phyloP scores from a whole-genome alignment of 2,113 vertebrate genomes.

The Cercopithecus mona region DNA sequence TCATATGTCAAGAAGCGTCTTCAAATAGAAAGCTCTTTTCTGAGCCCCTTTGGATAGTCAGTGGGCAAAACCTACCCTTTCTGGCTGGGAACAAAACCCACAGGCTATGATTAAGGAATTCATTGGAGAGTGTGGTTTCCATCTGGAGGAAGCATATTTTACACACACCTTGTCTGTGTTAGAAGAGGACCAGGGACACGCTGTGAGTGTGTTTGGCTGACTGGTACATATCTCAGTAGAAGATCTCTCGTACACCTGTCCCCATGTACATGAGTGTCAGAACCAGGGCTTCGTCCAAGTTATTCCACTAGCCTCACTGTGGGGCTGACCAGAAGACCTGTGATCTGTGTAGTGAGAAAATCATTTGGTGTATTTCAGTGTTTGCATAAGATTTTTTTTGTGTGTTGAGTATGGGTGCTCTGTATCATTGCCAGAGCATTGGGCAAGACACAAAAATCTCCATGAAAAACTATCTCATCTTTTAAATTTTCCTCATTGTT shows the following conservation, averaged over 20 bases:
- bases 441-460: conserved; percentile 43
- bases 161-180: not conserved
- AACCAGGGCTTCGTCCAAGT: not conserved
- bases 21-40: not conserved
- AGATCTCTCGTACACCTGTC: not conserved
- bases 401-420: not conserved
- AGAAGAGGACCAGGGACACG: not conserved
- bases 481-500: conserved; percentile 51
- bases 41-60: not conserved
- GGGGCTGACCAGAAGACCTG: not conserved
- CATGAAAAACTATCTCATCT: conserved; percentile 56
- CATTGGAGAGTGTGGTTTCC: not conserved
- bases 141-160: not conserved
- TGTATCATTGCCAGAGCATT: not conserved
- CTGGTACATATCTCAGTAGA: not conserved
- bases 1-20: not conserved
- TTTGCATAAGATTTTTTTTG: not conserved
- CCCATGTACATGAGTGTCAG: not conserved
- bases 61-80: not conserved
- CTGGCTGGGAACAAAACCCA: not conserved
- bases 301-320: not conserved
- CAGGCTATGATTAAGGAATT: not conserved
- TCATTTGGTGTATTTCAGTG: not conserved
- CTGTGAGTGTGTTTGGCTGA: not conserved
- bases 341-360: not conserved